These are phyloP conservation scores for Gephyroberyx darwinii DNA, from an alignment of 2,797 vertebrate species.

Conservation along the genomic window DNA sequence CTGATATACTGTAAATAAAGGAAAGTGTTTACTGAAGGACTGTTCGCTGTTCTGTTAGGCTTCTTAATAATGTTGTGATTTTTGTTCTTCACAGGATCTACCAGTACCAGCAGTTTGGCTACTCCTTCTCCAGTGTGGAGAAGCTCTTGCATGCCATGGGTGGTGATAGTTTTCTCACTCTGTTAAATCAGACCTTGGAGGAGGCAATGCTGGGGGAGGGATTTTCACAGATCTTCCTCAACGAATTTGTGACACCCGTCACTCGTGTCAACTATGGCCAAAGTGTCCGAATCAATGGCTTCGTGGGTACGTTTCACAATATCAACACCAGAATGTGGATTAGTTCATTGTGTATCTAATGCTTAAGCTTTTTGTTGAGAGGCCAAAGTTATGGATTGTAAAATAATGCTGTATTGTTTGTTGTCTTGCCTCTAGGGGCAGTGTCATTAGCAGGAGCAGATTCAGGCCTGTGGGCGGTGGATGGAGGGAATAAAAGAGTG, in stretches of 20 bases:
- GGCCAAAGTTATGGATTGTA: background rate
- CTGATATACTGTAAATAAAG: background rate
- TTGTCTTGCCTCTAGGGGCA: constrained; percentile 78
- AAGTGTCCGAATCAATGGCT: constrained; percentile 83
- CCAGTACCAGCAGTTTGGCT: constrained; percentile 92
- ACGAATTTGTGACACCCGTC: constrained; percentile 85
- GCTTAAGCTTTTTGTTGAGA: background rate
- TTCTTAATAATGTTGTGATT: background rate
- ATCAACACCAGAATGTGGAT: background rate
- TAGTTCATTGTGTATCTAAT: background rate
- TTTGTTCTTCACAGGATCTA: constrained; percentile 85
- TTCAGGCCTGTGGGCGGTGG: constrained; percentile 89
- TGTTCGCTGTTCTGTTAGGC: too few species aligned
- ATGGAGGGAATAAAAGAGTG: constrained; percentile 91
- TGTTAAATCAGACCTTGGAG: constrained; percentile 89
- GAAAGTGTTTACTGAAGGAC: background rate
- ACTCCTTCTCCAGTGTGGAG: constrained; percentile 91
- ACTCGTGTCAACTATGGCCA: constrained; percentile 89
- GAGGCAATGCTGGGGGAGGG: constrained; percentile 88
- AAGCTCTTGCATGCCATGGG: constrained; percentile 89
- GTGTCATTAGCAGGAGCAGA: constrained; percentile 85
- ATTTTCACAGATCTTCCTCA: constrained; percentile 91
- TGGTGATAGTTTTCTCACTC: constrained; percentile 79
- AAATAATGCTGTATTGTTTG: background rate
- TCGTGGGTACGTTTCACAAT: constrained; percentile 84